Conservation (phyloP, 1,140 invertebrate genomes). For the Cydia splendana region DNA sequence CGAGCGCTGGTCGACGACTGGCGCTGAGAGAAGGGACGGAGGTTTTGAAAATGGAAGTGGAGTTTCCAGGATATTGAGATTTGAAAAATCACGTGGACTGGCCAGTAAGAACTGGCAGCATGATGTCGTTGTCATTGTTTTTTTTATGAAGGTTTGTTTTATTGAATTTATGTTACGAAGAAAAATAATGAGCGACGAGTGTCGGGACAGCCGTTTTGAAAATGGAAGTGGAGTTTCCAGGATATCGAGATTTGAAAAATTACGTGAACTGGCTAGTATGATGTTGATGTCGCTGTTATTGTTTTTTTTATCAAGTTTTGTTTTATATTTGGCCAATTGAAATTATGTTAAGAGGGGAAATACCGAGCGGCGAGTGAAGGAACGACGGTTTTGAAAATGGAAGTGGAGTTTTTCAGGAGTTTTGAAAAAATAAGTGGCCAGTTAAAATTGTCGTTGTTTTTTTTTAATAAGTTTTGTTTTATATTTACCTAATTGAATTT, state of each 20-base stretch:
- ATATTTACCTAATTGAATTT: too few relatives aligned
- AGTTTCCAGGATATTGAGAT: neutral
- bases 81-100: conserved; percentile 1
- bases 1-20: conserved; percentile 65
- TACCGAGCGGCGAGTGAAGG: conserved; percentile 5
- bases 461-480: too few relatives aligned
- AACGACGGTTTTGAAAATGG: neutral
- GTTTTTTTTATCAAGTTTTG: neutral
- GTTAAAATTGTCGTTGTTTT: neutral
- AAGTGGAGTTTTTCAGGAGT: conserved; percentile 1
- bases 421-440: conserved; percentile 1
- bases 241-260: neutral
- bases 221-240: conserved; percentile 17
- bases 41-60: conserved; percentile 12
- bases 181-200: conserved; percentile 8
- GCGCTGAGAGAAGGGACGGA: conserved; percentile 23
- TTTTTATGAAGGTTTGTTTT: neutral
- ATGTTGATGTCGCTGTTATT: neutral
- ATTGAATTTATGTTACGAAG: too few relatives aligned
- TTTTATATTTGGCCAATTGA: neutral
- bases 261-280: neutral
- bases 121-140: neutral
- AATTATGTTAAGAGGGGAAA: too few relatives aligned
- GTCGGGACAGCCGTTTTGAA: neutral
- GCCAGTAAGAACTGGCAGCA: neutral